These are phyloP conservation scores for Metridium senile DNA, from an alignment of 92 coral and sea anemone species.

Conservation along the genomic window DNA sequence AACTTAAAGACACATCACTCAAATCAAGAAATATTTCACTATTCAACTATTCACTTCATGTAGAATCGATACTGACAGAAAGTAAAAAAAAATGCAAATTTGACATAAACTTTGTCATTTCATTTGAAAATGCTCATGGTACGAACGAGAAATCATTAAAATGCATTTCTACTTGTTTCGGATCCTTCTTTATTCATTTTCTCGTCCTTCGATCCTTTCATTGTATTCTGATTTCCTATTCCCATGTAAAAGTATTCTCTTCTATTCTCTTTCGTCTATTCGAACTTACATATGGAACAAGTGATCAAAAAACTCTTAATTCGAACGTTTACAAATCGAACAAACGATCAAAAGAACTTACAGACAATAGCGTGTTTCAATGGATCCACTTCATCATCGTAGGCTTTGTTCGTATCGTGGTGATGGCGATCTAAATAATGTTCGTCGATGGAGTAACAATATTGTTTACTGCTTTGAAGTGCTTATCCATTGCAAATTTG, in stretches of 20 bases:
- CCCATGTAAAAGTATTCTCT: too few species aligned
- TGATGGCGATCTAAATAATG: slow-evolving; percentile 11
- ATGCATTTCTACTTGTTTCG: too few species aligned
- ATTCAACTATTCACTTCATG: too few species aligned
- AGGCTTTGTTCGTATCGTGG: neutral
- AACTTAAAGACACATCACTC: too few species aligned
- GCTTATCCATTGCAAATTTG: neutral
- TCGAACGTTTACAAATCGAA: neutral
- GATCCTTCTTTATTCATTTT: too few species aligned
- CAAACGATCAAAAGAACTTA: slow-evolving; percentile 2
- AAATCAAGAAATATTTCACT: too few species aligned
- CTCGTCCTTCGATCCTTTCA: too few species aligned
- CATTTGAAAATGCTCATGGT: neutral
- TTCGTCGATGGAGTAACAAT: slow-evolving; percentile 2
- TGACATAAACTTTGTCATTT: neutral
- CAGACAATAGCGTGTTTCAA: neutral
- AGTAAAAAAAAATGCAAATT: neutral
- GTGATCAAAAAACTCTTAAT: neutral
- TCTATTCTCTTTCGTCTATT: too few species aligned
- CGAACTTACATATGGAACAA: neutral
- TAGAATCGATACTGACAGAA: too few species aligned
- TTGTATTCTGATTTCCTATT: too few species aligned
- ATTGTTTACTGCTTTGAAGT: neutral
- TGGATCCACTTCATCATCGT: slow-evolving; percentile 5
- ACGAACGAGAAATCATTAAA: too few species aligned